Evolutionary conservation across 2,113 vertebrate species (phyloP), one percentile per base, ranked within the genome.

Genomic region (Pollachius pollachius): DNA sequence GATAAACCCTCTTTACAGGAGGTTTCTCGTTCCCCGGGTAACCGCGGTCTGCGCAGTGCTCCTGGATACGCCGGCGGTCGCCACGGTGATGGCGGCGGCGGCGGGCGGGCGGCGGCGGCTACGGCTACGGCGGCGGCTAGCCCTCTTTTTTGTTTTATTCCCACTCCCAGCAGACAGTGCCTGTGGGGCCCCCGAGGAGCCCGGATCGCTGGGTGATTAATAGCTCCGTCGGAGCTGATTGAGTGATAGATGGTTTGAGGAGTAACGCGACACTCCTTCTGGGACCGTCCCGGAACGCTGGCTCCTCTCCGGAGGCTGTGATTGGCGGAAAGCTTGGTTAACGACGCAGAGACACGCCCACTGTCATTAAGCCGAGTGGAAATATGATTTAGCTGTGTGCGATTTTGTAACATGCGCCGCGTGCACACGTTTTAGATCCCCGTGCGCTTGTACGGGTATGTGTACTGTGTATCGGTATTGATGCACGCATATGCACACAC

Each of bases 1-100:
- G 86, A 92, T 86, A 91, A 92, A 89, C 89, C 86, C 83, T 84
- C 77, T 86, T 85, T 87, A 90, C 82, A 72, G 84, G 70, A 73
- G 84, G 70, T 84, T 89, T 87, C 79, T 84, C 85, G 87, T 86
- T 91, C 87, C 84, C 85, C 80, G 11, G 37, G 37, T 41, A 58
- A 85, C 79, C 79, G 72, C 61, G 76, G 80, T 77, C 70, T 80
- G n/a, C 21, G 81, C 76, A 85, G 80, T 78, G 75, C 86, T 83
- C 77, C 80, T 85, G 74, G 81, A 86, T 77, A 85, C 37, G 81
- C 78, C 68, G 74, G 66, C 37, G 37, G 37, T 8, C 3, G 37
- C 37, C 1, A 41, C 27, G 27, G 27, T 6, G 37, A 41, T 41
- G 37, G 37, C 37, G 37, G 5, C 37, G 2, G 5, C 1, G 37